These are phyloP conservation scores for Dendroctonus valens DNA, from an alignment of 1,140 invertebrate genomes.

Conservation along the genomic window DNA sequence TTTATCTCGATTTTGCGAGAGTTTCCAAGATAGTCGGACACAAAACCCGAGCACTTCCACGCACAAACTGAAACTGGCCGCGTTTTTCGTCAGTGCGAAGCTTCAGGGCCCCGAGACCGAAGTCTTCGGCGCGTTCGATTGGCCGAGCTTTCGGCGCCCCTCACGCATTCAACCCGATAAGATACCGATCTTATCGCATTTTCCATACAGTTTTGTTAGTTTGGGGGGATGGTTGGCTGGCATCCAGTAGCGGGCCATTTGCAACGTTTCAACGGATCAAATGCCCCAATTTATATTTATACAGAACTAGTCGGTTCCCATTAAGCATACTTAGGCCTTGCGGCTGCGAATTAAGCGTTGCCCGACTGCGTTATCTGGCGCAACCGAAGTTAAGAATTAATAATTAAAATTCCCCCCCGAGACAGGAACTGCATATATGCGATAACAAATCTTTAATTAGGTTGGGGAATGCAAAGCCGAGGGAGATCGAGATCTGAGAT, in stretches of 20 bases:
- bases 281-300: background rate
- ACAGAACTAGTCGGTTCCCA: too few relatives aligned
- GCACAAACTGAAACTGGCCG: slow-evolving; percentile 3
- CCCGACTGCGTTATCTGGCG: slow-evolving; percentile 1
- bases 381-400: slow-evolving; percentile 16
- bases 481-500: slow-evolving; percentile 26
- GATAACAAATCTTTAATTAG: slow-evolving; percentile 31
- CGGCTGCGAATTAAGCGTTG: too few relatives aligned
- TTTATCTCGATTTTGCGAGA: background rate
- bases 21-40: background rate
- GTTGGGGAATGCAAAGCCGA: slow-evolving; percentile 28
- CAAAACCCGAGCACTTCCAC: background rate
- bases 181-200: slow-evolving; percentile 9
- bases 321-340: too few relatives aligned
- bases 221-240: background rate
- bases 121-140: slow-evolving; percentile 9
- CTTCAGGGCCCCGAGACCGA: background rate
- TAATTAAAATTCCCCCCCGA: slow-evolving; percentile 30
- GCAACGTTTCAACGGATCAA: background rate
- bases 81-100: slow-evolving; percentile 2
- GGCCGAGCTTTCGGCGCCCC: slow-evolving; percentile 15
- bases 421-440: slow-evolving; percentile 28
- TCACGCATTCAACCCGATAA: slow-evolving; percentile 15
- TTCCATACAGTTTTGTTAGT: slow-evolving; percentile 5
- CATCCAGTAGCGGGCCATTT: slow-evolving; percentile 2